Evolutionary conservation across 2,888 invertebrate genomes (phyloP).

Genomic region (Leptinotarsa tumamoca): DNA sequence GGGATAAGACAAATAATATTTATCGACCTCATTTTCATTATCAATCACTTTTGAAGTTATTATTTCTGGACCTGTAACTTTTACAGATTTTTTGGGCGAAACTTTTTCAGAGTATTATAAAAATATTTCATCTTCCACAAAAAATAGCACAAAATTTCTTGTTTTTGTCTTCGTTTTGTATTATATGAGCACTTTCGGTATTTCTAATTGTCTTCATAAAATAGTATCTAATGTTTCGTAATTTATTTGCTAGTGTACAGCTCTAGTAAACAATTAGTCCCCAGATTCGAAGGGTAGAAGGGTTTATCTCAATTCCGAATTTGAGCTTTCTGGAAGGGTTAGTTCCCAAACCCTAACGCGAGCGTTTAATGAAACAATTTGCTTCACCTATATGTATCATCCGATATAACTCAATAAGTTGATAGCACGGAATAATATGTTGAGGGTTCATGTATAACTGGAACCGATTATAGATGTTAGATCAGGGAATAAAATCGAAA

Average conservation of each 20-base stretch:
- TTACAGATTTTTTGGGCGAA: too few species aligned
- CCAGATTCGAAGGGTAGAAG: neutral
- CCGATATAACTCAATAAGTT: neutral
- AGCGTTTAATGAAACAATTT: conserved; percentile 22
- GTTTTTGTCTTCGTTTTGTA: too few species aligned
- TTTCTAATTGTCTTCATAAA: too few species aligned
- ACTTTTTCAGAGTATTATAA: too few species aligned
- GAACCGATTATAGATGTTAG: neutral
- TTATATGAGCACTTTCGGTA: too few species aligned
- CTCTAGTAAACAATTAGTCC: conserved; percentile 8
- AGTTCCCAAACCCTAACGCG: neutral
- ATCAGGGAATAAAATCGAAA: too few species aligned
- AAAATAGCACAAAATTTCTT: too few species aligned
- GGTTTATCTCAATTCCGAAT: conserved; percentile 18
- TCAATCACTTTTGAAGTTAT: too few species aligned
- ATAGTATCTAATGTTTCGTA: neutral
- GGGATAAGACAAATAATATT: too few species aligned
- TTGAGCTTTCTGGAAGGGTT: conserved; percentile 14
- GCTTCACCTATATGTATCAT: conserved; percentile 3
- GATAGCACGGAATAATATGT: neutral
- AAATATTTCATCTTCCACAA: too few species aligned
- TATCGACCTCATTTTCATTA: too few species aligned
- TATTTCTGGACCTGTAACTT: too few species aligned
- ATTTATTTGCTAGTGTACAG: neutral
- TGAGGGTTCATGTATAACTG: neutral